Evolutionary conservation across 64 coral and sea anemone genomes (phyloP), one percentile per base, ranked within the genome.

Genomic region (Montipora capricornis): DNA sequence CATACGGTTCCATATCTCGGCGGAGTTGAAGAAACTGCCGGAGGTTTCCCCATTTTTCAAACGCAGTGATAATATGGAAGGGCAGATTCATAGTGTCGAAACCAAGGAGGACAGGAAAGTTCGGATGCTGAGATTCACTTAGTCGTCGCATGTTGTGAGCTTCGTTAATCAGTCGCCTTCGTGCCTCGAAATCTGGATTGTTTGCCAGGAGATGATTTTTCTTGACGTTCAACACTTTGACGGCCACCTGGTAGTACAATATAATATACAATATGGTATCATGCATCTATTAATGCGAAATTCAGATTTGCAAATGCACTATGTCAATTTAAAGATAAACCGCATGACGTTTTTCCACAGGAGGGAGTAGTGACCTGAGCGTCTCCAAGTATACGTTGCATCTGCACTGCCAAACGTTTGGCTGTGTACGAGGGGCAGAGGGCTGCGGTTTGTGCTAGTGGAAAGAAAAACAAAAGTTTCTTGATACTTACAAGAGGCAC

Each of bases 1-100:
- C 74, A 76, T 73, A 46, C 15, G 64, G 68, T 0, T 71, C 53
- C 0, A 10, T 74, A 19, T 82, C 66, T 4, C 95, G 76, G 4
- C 86, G 77, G 0, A 53, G 20, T 48, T 46, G 79, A 19, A 96
- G 66, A 67, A 84, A 96, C 53, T 80, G 48, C 48, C 93, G 69
- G 20, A 96, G 78, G 16, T 92, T 73, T 12, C 90, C 79, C 8
- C n/a, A 46, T 13, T 60, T 73, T 22, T 74, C 71, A 19, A 83
- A 47, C 57, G 75, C 82, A 4, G 83, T 87, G 49, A 93, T 93
- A 0, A 93, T 16, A 10, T 93, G 91, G 49, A 87, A 93, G 0
- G 91, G 91, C 50, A 81, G 47, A 15, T 11, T 15, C 49, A 46
- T 62, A 1, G 91, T 93, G 44, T 93, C 73, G 52, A 77, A 87